A percentile compares a stretch with the other conserved stretches of the same genome.
Evolutionary conservation across 2,113 vertebrate genomes (phyloP).

Genomic region (Cyrtonyx montezumae): DNA sequence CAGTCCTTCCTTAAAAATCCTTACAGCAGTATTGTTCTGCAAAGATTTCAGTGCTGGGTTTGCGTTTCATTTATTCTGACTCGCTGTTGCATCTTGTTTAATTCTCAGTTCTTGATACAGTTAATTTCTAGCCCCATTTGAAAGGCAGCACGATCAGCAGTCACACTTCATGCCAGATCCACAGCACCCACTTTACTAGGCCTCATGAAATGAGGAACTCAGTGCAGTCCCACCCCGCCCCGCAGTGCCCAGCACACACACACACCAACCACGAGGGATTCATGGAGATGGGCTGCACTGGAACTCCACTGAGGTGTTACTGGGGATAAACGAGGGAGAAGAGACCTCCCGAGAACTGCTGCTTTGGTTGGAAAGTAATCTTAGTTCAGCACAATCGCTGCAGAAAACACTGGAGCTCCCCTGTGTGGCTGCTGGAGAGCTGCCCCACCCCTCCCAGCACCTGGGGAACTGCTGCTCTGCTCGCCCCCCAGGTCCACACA

Average conservation of each 20-base stretch:
- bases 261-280: conserved; percentile 30
- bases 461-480: not conserved
- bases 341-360: not conserved
- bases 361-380: not conserved
- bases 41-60: not conserved
- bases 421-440: not conserved
- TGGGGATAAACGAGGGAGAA: not conserved
- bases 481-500: not conserved
- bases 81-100: not conserved
- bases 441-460: not conserved
- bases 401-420: not conserved
- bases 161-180: conserved; percentile 61
- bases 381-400: not conserved
- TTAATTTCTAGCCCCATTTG: conserved; percentile 55
- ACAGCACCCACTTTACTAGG: conserved; percentile 12
- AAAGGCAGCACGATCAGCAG: conserved; percentile 17
- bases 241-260: conserved; percentile 56
- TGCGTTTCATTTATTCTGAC: not conserved
- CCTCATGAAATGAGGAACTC: not conserved
- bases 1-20: conserved; percentile 2
- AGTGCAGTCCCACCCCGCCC: not conserved
- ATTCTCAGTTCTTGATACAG: not conserved
- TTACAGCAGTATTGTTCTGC: not conserved
- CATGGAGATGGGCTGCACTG: not conserved
- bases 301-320: conserved; percentile 13